Evolutionary conservation across 2,113 vertebrate genomes (phyloP).

Genomic region (Varanus salvator): DNA sequence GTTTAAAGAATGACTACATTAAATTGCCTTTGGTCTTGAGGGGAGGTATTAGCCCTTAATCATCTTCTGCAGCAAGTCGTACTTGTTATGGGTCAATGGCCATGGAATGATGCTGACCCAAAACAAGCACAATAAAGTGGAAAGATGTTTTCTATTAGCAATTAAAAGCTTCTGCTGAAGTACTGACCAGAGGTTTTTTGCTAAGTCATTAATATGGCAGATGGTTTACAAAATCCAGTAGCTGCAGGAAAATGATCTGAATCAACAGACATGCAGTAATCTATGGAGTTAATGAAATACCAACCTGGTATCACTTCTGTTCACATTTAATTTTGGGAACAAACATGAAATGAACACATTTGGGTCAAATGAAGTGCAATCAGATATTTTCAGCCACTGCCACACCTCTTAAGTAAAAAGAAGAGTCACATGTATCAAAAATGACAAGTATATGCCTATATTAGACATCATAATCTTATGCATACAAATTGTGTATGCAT

Average conservation of each 20-base stretch:
- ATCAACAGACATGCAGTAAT: constrained; percentile 37
- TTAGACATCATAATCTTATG: neutral
- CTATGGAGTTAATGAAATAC: constrained; percentile 36
- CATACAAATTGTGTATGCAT: neutral
- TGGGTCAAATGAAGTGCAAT: neutral
- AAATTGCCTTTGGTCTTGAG: constrained; percentile 57
- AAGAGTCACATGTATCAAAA: neutral
- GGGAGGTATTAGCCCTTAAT: constrained; percentile 51
- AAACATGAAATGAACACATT: constrained; percentile 28
- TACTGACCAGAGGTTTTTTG: constrained; percentile 24
- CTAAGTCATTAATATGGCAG: constrained; percentile 8
- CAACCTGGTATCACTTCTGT: neutral
- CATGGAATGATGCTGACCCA: constrained; percentile 52
- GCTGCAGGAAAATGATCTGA: constrained; percentile 30
- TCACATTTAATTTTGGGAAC: constrained; percentile 42
- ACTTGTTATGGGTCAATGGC: constrained; percentile 65
- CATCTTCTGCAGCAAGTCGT: constrained; percentile 37
- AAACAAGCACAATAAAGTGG: constrained; percentile 49
- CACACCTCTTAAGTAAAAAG: too few relatives aligned
- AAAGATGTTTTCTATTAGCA: constrained; percentile 56
- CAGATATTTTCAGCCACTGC: neutral
- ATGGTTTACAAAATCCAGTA: neutral
- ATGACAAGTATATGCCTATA: neutral
- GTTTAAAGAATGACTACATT: constrained; percentile 54
- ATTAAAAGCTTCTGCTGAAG: constrained; percentile 4